A percentile compares a stretch with the other conserved stretches of the same genome.
Evolutionary conservation across 1,140 invertebrate species (phyloP).

Genomic region (Liolophura sinensis): DNA sequence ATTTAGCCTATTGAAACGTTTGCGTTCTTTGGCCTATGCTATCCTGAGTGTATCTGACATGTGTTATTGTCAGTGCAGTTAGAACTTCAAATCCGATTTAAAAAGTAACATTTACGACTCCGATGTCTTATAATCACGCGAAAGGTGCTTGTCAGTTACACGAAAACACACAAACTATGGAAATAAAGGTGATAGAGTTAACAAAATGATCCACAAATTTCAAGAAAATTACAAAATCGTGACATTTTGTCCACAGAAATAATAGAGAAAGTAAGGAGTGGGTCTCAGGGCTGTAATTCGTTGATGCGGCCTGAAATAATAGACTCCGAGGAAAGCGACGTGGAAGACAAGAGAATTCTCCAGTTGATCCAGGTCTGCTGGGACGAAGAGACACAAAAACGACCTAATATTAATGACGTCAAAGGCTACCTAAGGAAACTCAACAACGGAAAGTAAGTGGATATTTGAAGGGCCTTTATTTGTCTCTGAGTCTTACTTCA

Average conservation of each 20-base stretch:
- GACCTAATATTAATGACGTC: constrained; percentile 4
- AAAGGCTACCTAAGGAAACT: constrained; percentile 4
- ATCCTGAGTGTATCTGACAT: too few relatives aligned
- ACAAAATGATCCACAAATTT: too few relatives aligned
- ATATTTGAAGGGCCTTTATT: too few relatives aligned
- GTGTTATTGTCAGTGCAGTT: too few relatives aligned
- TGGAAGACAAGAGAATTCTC: neutral
- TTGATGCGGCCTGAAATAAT: constrained; percentile 1
- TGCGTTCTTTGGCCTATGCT: too few relatives aligned
- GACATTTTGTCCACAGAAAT: constrained; percentile 8
- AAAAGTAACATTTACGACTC: too few relatives aligned
- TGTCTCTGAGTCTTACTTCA: too few relatives aligned
- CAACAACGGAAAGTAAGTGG: constrained; percentile 14
- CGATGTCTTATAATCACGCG: too few relatives aligned
- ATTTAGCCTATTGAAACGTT: too few relatives aligned
- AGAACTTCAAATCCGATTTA: too few relatives aligned
- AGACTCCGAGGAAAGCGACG: neutral
- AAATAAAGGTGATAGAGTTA: neutral
- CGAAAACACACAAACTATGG: neutral
- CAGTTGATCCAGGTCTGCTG: constrained; percentile 13
- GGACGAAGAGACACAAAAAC: constrained; percentile 2
- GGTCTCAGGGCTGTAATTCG: neutral
- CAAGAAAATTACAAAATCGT: too few relatives aligned
- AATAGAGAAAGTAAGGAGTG: constrained; percentile 1
- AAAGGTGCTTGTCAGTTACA: too few relatives aligned